A percentile compares a stretch with the other conserved stretches of the same genome.
Evolutionary conservation across 2,888 invertebrate genomes (phyloP).

Genomic region (Liopterus haemorrhoidalis): DNA sequence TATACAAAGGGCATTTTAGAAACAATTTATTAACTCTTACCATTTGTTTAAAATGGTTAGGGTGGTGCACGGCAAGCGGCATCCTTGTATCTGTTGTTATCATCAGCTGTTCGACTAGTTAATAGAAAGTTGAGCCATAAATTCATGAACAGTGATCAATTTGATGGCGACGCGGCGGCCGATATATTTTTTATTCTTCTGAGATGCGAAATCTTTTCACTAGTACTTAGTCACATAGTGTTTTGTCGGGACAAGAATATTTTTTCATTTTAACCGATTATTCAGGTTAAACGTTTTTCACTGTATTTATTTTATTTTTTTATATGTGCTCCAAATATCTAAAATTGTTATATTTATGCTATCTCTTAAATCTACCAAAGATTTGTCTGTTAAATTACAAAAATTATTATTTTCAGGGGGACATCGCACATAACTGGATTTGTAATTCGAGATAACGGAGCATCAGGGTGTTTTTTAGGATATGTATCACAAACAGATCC

Average conservation of each 20-base stretch:
- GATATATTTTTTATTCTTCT: too few relatives aligned
- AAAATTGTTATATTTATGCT: not conserved
- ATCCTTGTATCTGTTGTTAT: too few relatives aligned
- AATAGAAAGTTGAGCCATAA: too few relatives aligned
- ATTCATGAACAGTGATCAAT: too few relatives aligned
- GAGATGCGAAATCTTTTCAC: not conserved
- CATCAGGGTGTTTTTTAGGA: constrained; percentile 68
- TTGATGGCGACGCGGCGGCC: too few relatives aligned
- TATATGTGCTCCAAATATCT: not conserved
- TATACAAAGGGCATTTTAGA: too few relatives aligned
- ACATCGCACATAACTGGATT: constrained; percentile 59
- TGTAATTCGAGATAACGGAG: constrained; percentile 56
- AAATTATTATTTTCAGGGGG: constrained; percentile 46
- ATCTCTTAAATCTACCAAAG: not conserved
- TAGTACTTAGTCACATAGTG: not conserved
- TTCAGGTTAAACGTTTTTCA: constrained; percentile 33
- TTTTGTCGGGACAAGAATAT: too few relatives aligned
- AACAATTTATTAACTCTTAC: too few relatives aligned
- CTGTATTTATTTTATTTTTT: constrained; percentile 4
- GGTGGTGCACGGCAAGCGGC: too few relatives aligned
- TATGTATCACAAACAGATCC: constrained; percentile 90
- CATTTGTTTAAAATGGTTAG: too few relatives aligned
- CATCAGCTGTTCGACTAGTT: too few relatives aligned
- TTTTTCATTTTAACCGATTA: constrained; percentile 1
- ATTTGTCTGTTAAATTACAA: constrained; percentile 6